Percentiles rank a stretch among this genome's conserved stretches.
Conservation (phyloP, 2,888 invertebrate species). For the Chloromyia formosa region DNA sequence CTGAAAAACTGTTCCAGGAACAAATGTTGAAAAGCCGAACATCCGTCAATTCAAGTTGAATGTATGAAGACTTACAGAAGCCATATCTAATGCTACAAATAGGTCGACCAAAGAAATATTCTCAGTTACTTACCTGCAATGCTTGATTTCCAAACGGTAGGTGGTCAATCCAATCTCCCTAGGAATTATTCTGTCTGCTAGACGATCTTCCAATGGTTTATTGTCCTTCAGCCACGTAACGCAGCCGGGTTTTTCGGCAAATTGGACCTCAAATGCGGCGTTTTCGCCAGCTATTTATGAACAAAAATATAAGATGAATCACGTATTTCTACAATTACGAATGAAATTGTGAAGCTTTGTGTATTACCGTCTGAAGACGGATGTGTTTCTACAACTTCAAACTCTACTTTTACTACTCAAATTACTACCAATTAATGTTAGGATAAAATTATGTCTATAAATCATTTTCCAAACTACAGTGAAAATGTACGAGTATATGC, state of each 20-base stretch:
- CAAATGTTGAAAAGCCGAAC: too few relatives aligned
- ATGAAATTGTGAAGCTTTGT: too few relatives aligned
- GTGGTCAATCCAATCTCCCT: conserved; percentile 69
- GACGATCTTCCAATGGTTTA: conserved; percentile 77
- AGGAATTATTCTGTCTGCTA: conserved; percentile 77
- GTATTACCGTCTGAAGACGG: neutral
- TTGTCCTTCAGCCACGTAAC: conserved; percentile 91
- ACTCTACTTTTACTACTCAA: too few relatives aligned
- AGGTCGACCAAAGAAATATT: too few relatives aligned
- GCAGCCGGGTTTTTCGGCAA: conserved; percentile 71
- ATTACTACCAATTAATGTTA: neutral
- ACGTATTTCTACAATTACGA: too few relatives aligned
- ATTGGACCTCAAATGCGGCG: conserved; percentile 81
- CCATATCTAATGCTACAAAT: too few relatives aligned
- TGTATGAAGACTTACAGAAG: too few relatives aligned
- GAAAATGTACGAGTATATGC: neutral
- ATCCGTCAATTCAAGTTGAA: too few relatives aligned
- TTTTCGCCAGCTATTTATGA: conserved; percentile 77
- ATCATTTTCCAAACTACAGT: neutral
- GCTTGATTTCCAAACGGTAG: conserved; percentile 78
- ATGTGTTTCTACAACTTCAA: conserved; percentile 1
- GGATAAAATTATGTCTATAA: neutral
- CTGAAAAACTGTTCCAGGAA: too few relatives aligned
- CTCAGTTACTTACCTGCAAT: conserved; percentile 69
- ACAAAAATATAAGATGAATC: neutral